Conservation (phyloP, 2,888 invertebrate genomes). For the Empis stercorea region DNA sequence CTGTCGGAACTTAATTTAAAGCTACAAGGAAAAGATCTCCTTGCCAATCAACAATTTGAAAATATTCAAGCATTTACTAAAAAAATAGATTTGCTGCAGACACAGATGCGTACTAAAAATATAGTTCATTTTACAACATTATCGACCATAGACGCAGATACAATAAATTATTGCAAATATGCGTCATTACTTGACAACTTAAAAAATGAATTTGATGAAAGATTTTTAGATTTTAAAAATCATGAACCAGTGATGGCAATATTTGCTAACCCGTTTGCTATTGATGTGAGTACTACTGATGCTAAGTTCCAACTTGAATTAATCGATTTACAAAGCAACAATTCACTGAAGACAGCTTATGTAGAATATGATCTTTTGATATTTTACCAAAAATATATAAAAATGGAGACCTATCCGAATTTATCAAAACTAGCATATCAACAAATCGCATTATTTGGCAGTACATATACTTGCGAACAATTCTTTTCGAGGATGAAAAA, state of each 20-base stretch:
- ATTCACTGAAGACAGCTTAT: background rate
- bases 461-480: background rate
- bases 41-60: background rate
- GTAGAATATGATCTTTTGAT: background rate
- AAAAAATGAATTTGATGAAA: slow-evolving; percentile 1
- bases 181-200: slow-evolving; percentile 1
- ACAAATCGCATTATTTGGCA: background rate
- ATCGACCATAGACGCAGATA: background rate
- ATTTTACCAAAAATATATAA: background rate
- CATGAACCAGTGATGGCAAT: background rate
- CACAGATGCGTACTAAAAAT: background rate
- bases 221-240: slow-evolving; percentile 2
- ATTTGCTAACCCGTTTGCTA: background rate
- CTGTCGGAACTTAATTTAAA: slow-evolving; percentile 1
- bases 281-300: background rate
- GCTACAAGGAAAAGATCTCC: background rate
- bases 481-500: background rate
- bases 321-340: background rate
- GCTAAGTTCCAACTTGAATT: background rate
- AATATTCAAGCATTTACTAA: background rate
- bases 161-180: background rate
- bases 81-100: background rate
- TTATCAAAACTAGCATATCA: background rate
- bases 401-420: background rate
- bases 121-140: background rate